Base-by-base conservation (phyloP, 2,113 vertebrate species). In the Platichthys flesus region DNA sequence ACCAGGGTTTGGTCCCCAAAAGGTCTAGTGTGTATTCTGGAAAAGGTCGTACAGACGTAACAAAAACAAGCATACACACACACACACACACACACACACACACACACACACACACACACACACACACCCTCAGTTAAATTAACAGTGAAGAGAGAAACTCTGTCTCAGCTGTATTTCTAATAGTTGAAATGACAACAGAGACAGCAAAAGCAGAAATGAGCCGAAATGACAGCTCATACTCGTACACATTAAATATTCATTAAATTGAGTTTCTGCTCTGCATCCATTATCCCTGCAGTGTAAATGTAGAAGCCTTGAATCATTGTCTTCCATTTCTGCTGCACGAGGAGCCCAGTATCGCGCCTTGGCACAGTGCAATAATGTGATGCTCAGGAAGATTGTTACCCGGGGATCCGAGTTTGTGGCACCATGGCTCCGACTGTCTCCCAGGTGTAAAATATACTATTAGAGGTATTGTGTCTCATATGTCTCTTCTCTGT, bases 401-500 rank as follows among this genome's bases (percentile, higher is more conserved):
- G 75, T 57, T 76, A 73, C 70, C 69, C 21, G 4, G 76, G 84
- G 86, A 81, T 66, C 35, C 66, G 60, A 64, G 49, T 57, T 56
- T 77, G 69, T 77, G 20, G 23, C 42, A 9, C 64, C 62, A 20
- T 0, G 49, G 24, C 54, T 74, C 0, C 72, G 5, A 75, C 37
- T 58, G 35, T 24, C 69, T 85, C 75, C 71, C 71, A 82, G 78
- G 55, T 65, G 76, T 42, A 23, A 18, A 76, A 64, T 18, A 20
- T 8, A 16, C 60, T 66, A 52, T 26, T 64, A 67, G 47, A 78
- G 77, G 76, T 55, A 68, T 65, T 3, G 60, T 31, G 67, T 70
- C n/a, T 81, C 84, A 87, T 90, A 84, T 86, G 85, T 86, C 80
- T 82, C 66, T 40, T 84, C 80, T 82, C 69, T 55, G 52, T 72